Base-by-base conservation (phyloP, 2,797 vertebrate species). In the Chrysocyon brachyurus region DNA sequence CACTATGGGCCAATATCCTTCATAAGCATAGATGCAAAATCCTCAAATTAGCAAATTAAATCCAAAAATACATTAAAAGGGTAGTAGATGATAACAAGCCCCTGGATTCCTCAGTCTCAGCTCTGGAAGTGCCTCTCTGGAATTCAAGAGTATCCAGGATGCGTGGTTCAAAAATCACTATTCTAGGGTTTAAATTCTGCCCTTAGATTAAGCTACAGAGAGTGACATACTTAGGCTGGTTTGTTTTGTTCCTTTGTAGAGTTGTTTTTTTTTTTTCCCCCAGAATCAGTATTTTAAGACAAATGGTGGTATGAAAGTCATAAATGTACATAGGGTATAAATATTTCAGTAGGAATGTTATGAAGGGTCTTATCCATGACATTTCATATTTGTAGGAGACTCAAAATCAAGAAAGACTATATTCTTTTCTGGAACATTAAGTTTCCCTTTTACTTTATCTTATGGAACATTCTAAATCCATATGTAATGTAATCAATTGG, bases 391-490 rank as follows among this genome's bases (percentile, higher is more conserved):
- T 31, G 9, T 11, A 59, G 57, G 28, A 94, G 64, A 84, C 22
- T 63, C 57, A 78, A 85, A 73, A 94, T 70, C 22, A 75, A 75
- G 46, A 24, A 79, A 61, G 70, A 79, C 15, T 78, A 15, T 31
- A 52, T 78, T 63, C 52, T 97, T 93, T 21, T 57, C 12, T 79
- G 15, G 54, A 87, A 56, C 19, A 87, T 57, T 77, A 61, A 19
- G 49, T 61, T 92, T 63, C 36, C 54, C 52, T 87, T 85, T 92
- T 40, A 64, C 40, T 66, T 89, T 89, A 70, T 78, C 31, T 94
- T 40, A 61, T 31, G n/a, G 68, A 87, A 49, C 17, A 79, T 90
- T 56, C 70, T 82, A 28, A 70, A 33, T 81, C 70, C 86, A 46
- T 46, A 46, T 46, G 40, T 46, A 46, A 46, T 59, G 3, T 87